Evolutionary conservation across 2,888 invertebrate species (phyloP).

Genomic region (Ochropleura leucogaster): DNA sequence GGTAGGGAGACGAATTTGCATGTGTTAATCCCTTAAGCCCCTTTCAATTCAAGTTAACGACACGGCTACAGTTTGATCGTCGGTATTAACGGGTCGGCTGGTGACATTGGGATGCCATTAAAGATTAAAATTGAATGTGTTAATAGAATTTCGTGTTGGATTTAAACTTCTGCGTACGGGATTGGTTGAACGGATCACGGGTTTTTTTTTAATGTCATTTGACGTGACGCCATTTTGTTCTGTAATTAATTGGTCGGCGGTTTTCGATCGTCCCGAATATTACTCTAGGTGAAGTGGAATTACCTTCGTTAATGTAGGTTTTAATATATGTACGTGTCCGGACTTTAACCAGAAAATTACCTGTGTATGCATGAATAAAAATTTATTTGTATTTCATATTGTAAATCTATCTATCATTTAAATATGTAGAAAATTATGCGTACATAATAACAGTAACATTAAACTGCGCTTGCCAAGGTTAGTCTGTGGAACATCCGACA

Average conservation of each 20-base stretch:
- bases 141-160: slow-evolving; percentile 56
- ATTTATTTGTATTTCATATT: not conserved
- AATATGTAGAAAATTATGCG: not conserved
- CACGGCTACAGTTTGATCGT: slow-evolving; percentile 63
- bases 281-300: not conserved
- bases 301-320: not conserved
- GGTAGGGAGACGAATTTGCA: slow-evolving; percentile 65
- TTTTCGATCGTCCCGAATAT: not conserved
- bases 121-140: slow-evolving; percentile 63
- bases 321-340: not conserved
- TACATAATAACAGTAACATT: not conserved
- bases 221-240: not conserved
- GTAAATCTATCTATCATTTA: not conserved
- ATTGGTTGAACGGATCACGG: slow-evolving; percentile 25
- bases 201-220: not conserved
- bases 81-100: slow-evolving; percentile 52
- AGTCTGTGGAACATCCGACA: not conserved
- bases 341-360: not conserved
- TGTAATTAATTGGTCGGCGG: not conserved
- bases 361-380: not conserved
- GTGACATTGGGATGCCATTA: slow-evolving; percentile 62
- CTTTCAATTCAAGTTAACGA: slow-evolving; percentile 70
- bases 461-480: not conserved
- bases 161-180: slow-evolving; percentile 39
- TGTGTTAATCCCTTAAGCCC: slow-evolving; percentile 69